phyloP scores from a whole-genome alignment of 2,113 vertebrate genomes.

The Garra rufa region DNA sequence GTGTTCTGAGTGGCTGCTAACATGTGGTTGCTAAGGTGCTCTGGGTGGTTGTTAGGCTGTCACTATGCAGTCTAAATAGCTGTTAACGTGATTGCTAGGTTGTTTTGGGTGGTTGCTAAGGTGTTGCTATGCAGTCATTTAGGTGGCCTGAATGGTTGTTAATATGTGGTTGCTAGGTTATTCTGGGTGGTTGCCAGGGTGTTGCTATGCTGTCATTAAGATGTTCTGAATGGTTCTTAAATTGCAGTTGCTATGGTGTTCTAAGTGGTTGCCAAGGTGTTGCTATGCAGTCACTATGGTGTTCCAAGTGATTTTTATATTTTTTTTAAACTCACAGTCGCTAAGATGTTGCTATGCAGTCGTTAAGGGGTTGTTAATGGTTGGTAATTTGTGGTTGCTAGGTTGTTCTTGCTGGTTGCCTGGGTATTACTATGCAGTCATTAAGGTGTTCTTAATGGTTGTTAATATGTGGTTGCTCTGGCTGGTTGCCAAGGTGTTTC shows the following conservation, averaged over 20 bases:
- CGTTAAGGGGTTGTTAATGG: not conserved
- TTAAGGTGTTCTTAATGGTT: not conserved
- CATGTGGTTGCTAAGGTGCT: too few relatives aligned
- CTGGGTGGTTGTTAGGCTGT: not conserved
- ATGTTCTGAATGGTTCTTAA: not conserved
- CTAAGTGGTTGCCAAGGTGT: not conserved
- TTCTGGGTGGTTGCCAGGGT: not conserved
- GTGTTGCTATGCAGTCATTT: not conserved
- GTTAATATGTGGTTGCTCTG: not conserved
- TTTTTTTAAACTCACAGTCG: too few relatives aligned
- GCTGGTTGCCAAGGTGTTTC: too few relatives aligned
- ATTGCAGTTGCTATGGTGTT: fast-evolving
- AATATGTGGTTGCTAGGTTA: too few relatives aligned
- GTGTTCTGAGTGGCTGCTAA: not conserved
- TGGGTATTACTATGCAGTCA: not conserved
- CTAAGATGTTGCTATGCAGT: not conserved
- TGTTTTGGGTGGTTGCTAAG: too few relatives aligned
- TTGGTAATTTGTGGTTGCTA: not conserved
- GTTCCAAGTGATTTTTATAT: too few relatives aligned
- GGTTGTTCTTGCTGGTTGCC: too few relatives aligned
- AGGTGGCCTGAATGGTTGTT: not conserved
- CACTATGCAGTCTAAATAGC: not conserved
- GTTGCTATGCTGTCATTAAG: not conserved
- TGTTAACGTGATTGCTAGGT: not conserved
- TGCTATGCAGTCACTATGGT: not conserved